phyloP scores from a whole-genome alignment of 2,888 invertebrate genomes.

The Dasypogon diadema region DNA sequence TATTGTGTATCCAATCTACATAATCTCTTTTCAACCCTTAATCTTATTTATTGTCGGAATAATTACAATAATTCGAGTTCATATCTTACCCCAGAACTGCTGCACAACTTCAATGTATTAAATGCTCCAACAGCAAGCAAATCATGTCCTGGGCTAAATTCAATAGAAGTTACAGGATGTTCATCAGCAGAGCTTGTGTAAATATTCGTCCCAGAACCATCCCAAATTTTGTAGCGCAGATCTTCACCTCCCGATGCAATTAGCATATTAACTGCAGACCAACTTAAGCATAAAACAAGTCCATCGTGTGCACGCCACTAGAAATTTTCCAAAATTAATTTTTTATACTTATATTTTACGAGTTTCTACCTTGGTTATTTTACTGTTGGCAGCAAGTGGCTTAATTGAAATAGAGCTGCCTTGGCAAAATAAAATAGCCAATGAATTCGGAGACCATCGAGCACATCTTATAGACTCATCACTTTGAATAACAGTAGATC shows the following conservation, averaged over 20 bases:
- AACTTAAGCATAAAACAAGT: slow-evolving; percentile 89
- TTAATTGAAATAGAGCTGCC: slow-evolving; percentile 77
- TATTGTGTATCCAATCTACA: no score
- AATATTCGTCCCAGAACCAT: slow-evolving; percentile 87
- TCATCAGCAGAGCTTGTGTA: slow-evolving; percentile 88
- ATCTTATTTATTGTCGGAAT: no score
- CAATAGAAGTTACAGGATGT: slow-evolving; percentile 89
- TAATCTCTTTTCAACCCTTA: no score
- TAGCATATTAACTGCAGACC: slow-evolving; percentile 93
- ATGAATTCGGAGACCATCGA: slow-evolving; percentile 83
- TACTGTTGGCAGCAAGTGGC: slow-evolving; percentile 80
- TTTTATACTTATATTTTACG: not conserved
- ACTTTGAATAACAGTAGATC: slow-evolving; percentile 88
- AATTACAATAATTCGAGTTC: no score
- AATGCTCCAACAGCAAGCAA: slow-evolving; percentile 93
- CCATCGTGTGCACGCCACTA: slow-evolving; percentile 98
- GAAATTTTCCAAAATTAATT: not conserved
- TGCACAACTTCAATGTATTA: slow-evolving; percentile 92
- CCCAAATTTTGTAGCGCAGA: slow-evolving; percentile 88
- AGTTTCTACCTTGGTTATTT: slow-evolving; percentile 74
- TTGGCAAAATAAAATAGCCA: slow-evolving; percentile 78
- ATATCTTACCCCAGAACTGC: slow-evolving; percentile 86
- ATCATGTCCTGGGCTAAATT: slow-evolving; percentile 93
- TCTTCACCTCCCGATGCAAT: slow-evolving; percentile 98
- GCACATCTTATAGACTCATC: slow-evolving; percentile 88